These are phyloP conservation scores for Halichoerus grypus DNA, from an alignment of 2,113 vertebrate species.

Conservation along the genomic window DNA sequence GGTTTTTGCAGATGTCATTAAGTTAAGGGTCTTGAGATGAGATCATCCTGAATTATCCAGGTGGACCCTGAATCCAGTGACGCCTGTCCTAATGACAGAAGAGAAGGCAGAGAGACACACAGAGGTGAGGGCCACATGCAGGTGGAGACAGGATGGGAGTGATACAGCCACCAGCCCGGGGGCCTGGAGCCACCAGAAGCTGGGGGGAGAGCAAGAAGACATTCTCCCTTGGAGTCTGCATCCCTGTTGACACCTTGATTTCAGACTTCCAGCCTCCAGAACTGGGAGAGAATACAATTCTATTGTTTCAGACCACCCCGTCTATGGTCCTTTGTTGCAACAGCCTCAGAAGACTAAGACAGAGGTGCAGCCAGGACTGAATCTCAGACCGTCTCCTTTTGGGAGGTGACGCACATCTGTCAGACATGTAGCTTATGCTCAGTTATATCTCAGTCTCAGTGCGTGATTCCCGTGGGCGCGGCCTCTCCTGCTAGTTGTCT, in stretches of 20 bases:
- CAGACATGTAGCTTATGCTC: too few relatives aligned
- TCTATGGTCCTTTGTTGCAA: not conserved
- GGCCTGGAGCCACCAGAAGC: fast-evolving
- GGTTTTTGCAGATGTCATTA: not conserved
- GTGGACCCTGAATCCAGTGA: not conserved
- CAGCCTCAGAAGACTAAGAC: not conserved
- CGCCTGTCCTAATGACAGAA: not conserved
- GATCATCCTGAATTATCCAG: not conserved
- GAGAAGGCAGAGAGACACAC: not conserved
- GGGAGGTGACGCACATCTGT: fast-evolving
- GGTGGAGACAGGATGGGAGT: too few relatives aligned
- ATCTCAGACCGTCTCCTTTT: not conserved
- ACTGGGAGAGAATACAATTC: not conserved
- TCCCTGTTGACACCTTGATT: not conserved
- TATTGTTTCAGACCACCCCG: not conserved
- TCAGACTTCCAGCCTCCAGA: not conserved
- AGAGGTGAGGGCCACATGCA: not conserved
- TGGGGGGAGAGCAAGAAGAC: not conserved
- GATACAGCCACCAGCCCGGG: not conserved
- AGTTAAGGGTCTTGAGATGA: not conserved
- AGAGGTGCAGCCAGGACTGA: not conserved
- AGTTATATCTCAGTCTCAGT: fast-evolving
- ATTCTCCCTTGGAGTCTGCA: not conserved
- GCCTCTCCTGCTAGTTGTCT: not conserved
- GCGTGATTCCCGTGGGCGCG: fast-evolving